Percentiles rank a stretch among this genome's conserved stretches.
These are phyloP conservation scores for Hydractinia echinata DNA, from an alignment of 30 jellyfish, hydroid and myxozoan genomes.

Conservation along the genomic window DNA sequence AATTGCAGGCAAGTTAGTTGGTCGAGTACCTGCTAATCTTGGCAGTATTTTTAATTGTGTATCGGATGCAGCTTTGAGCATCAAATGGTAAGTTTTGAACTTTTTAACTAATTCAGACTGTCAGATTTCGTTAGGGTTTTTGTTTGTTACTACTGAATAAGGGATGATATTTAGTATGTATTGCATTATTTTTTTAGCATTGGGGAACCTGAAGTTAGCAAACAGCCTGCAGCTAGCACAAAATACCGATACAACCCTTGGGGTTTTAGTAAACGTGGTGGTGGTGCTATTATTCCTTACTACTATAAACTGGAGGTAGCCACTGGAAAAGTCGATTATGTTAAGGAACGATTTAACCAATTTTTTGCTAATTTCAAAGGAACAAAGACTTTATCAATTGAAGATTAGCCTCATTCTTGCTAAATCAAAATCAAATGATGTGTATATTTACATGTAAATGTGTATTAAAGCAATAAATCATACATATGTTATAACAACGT, in stretches of 20 bases:
- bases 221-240: neutral
- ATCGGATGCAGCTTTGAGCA: neutral
- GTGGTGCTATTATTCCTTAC: conserved; percentile 8
- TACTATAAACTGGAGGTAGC: neutral
- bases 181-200: neutral
- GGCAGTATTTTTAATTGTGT: neutral
- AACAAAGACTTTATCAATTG: neutral
- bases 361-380: neutral
- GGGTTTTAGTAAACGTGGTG: neutral
- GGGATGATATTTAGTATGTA: neutral
- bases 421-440: too few relatives aligned
- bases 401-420: neutral
- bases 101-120: too few relatives aligned
- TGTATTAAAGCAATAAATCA: too few relatives aligned
- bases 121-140: too few relatives aligned
- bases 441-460: too few relatives aligned
- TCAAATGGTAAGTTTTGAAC: conserved; percentile 7
- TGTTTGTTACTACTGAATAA: too few relatives aligned
- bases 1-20: conserved; percentile 8
- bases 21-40: conserved; percentile 10
- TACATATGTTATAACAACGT: too few relatives aligned
- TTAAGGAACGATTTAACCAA: neutral
- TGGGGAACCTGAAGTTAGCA: conserved; percentile 9
- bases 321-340: neutral
- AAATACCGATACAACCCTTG: conserved; percentile 3